Evolutionary conservation across 1,140 invertebrate genomes (phyloP), one percentile per base, ranked within the genome.

Genomic region (Tetramorium parvispinum): DNA sequence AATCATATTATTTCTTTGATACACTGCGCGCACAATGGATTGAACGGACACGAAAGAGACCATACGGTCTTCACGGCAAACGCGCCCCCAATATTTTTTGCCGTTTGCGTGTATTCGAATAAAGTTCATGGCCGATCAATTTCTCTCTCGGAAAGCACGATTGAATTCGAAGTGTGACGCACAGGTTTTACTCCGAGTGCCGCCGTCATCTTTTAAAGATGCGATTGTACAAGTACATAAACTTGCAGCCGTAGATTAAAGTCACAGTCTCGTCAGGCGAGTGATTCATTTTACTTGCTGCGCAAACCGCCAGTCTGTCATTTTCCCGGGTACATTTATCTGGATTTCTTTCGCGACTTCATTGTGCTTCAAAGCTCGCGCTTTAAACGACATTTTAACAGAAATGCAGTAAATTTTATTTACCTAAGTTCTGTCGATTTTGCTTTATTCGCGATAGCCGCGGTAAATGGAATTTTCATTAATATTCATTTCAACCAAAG

Each of bases 141-240:
- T 57, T 82, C 24, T 5, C 11, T 43, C 11, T 11, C 24, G 5
- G n/a, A 32, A 24, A 24, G 49, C 21, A 10, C 49, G 21, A 70
- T 70, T 37, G 65, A 81, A 81, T 81, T 53, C 53, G 16, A 73
- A 73, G 40, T 83, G 73, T 73, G 79, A 83, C 53, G 53, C 37
- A 13, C 40, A 49, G 68, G 49, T 83, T 71, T 73, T 59, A 71
- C 24, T 46, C 53, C n/a, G 10, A 59, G 24, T 59, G 24, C 8
- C 53, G 10, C 37, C 21, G 24, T 2, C 27, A 46, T 6, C 61
- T 53, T 63, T 57, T 21, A 79, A 21, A 68, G 40, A 73, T 73
- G 68, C 40, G 27, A 61, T 37, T 83, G 40, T 71, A 21, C 57
- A 82, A 82, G 11, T 59, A 43, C 3, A 43, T 71, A 83, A 71